A percentile compares a stretch with the other conserved stretches of the same genome.
Conservation (phyloP, 2,888 invertebrate species). For the Frankliniella fusca region DNA sequence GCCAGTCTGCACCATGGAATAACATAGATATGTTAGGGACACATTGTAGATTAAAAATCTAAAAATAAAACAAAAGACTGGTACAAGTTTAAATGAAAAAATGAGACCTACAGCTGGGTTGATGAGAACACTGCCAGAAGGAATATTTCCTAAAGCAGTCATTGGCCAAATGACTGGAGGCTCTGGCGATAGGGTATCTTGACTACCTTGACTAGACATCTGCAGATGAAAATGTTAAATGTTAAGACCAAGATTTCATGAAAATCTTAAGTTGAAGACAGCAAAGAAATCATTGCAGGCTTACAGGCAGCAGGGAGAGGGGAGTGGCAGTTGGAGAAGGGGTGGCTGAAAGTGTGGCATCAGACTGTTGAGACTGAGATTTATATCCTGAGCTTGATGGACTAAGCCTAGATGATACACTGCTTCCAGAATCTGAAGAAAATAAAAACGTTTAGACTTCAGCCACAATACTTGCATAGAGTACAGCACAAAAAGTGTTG, state of each 20-base stretch:
- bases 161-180: slow-evolving; percentile 77
- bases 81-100: slow-evolving; percentile 27
- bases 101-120: slow-evolving; percentile 63
- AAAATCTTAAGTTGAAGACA: not conserved
- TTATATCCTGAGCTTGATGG: slow-evolving; percentile 74
- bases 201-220: slow-evolving; percentile 47
- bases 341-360: slow-evolving; percentile 59
- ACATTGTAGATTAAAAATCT: slow-evolving; percentile 21
- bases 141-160: slow-evolving; percentile 77
- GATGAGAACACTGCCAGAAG: slow-evolving; percentile 81
- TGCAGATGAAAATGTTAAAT: slow-evolving; percentile 37
- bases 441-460: not conserved
- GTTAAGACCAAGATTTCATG: too few species aligned
- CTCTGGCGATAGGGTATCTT: slow-evolving; percentile 41
- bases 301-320: slow-evolving; percentile 40
- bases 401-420: slow-evolving; percentile 63
- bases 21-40: slow-evolving; percentile 24
- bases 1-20: slow-evolving; percentile 56
- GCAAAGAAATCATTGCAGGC: not conserved
- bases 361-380: slow-evolving; percentile 68
- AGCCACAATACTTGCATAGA: slow-evolving; percentile 18
- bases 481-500: not conserved
- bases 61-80: slow-evolving; percentile 29
- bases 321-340: slow-evolving; percentile 65
- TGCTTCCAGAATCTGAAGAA: slow-evolving; percentile 55